Conservation (phyloP, 2,888 invertebrate species). For the Microplitis manilae region DNA sequence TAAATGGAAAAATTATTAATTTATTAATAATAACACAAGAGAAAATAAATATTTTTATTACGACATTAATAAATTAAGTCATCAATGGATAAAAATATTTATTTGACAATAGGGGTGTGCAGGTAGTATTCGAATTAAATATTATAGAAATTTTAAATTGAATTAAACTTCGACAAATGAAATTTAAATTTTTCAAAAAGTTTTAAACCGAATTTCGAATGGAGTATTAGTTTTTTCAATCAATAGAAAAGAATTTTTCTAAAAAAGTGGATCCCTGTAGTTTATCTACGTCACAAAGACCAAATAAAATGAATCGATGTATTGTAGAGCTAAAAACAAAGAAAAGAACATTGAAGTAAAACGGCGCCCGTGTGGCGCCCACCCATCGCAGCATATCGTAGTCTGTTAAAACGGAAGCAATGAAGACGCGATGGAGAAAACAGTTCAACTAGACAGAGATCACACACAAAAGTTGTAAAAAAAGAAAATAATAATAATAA, state of each 20-base stretch:
- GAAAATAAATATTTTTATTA: too few relatives aligned
- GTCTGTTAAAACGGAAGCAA: constrained; percentile 36
- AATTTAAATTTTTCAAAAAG: too few relatives aligned
- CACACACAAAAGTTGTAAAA: background rate
- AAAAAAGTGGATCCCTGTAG: background rate
- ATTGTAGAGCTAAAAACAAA: background rate
- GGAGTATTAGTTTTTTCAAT: too few relatives aligned
- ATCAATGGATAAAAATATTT: too few relatives aligned
- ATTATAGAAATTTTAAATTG: too few relatives aligned
- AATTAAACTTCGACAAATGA: too few relatives aligned
- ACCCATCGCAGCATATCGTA: constrained; percentile 24
- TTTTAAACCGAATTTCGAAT: too few relatives aligned
- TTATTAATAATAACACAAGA: too few relatives aligned
- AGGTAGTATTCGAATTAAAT: too few relatives aligned
- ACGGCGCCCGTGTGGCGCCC: constrained; percentile 15
- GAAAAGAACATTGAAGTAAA: background rate
- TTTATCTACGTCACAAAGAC: constrained; percentile 32
- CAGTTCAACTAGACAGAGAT: constrained; percentile 1
- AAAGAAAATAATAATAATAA: constrained; percentile 22
- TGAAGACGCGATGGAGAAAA: constrained; percentile 16
- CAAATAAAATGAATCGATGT: background rate
- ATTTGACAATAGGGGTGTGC: too few relatives aligned
- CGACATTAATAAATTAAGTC: too few relatives aligned
- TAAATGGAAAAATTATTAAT: too few relatives aligned
- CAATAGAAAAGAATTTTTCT: background rate